Evolutionary conservation across 2,888 invertebrate species (phyloP), one percentile per base, ranked within the genome.

Genomic region (Brachyptera risi): DNA sequence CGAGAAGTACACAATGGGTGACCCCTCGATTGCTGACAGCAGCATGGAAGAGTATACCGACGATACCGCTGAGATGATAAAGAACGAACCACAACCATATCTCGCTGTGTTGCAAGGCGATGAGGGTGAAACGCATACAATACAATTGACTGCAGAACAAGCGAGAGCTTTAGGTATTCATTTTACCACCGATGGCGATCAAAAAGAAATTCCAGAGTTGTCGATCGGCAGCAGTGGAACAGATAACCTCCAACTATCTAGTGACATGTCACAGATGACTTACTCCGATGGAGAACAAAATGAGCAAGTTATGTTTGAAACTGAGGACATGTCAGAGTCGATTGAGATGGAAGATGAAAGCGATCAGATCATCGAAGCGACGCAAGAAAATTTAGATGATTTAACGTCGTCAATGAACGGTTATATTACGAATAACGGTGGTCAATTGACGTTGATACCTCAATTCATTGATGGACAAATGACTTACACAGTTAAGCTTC

Each of bases 111-210:
- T 44, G 56, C 61, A 37, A 50, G 61, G 58, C 23, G 63, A 65
- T 17, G 42, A 60, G 26, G 62, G 61, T 26, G 71, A 71, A 54
- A 67, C 72, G 1, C 73, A 74, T 49, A 71, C 74, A 1, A 73
- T 76, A 63, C 73, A 74, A 11, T 61, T 76, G 9, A 74, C 74
- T 1, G 70, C 71, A 1, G 74, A 70, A 56, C 75, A 75, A 64
- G 75, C 74, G 1, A 70, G 71, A 2, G 74, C 73, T 27, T 67
- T 75, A 60, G 74, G 75, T 54, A 68, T 75, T 68, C 71, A 71
- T 62, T 73, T 74, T 57, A 71, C 71, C 62, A 69, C 73, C 51
- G 72, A 71, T 47, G 42, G 13, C 17, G 59, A 58, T 26, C 27
- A 44, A n/a, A 42, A 61, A 3, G 37, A 35, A 9, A 21, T 47